Evolutionary conservation across 2,113 vertebrate genomes (phyloP).

Genomic region (Prolemur simus): DNA sequence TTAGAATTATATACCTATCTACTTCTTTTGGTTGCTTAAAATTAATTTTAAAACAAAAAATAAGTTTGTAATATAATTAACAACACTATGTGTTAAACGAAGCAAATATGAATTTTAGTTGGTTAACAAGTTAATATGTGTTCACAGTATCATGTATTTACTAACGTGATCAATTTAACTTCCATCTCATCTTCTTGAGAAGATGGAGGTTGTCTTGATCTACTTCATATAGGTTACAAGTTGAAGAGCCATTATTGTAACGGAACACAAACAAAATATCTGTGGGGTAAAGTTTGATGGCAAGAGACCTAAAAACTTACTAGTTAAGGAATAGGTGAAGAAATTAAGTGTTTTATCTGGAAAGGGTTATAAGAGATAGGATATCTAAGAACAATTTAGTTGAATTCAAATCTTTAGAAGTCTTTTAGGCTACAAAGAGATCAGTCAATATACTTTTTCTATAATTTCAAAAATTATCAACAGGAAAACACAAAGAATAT

Average conservation of each 20-base stretch:
- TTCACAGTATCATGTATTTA: not conserved
- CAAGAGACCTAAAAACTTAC: not conserved
- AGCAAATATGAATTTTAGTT: not conserved
- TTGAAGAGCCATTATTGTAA: not conserved
- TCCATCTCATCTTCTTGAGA: not conserved
- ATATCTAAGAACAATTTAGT: not conserved
- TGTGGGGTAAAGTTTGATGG: not conserved
- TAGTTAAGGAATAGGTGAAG: not conserved
- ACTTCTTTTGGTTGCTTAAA: not conserved
- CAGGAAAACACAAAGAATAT: not conserved
- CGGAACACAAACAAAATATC: not conserved
- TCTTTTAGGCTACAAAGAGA: not conserved
- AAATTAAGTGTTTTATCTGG: not conserved
- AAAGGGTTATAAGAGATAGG: not conserved
- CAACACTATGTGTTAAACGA: not conserved
- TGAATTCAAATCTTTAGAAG: not conserved
- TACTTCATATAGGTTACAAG: not conserved
- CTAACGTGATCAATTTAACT: not conserved
- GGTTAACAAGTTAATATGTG: not conserved
- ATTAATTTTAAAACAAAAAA: not conserved
- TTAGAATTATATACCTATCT: not conserved
- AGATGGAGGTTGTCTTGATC: not conserved
- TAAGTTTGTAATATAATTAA: not conserved
- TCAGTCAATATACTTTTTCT: not conserved
- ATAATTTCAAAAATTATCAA: not conserved